Conservation (phyloP, 2,113 vertebrate species). For the Nothoprocta pentlandii region DNA sequence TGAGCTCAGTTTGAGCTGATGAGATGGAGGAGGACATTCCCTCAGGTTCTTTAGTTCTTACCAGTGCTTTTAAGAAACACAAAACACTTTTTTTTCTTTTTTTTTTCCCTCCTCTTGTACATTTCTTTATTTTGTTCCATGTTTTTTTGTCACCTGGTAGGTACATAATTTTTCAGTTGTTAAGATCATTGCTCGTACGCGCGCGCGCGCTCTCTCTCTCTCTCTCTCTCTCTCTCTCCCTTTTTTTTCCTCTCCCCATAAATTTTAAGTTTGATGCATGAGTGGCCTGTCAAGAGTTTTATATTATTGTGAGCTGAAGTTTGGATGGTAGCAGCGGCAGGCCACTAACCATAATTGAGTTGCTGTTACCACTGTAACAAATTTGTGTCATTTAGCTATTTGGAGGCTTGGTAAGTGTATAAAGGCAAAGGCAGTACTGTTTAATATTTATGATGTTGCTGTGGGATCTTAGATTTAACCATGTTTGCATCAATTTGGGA, state of each 20-base stretch:
- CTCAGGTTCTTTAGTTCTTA: neutral
- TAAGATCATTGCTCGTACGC: constrained; percentile 30
- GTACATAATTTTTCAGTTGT: constrained; percentile 9
- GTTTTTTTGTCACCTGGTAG: neutral
- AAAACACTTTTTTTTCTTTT: neutral
- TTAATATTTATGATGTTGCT: constrained; percentile 45
- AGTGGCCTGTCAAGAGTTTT: constrained; percentile 63
- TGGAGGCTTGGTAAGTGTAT: constrained; percentile 60
- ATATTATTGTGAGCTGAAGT: constrained; percentile 49
- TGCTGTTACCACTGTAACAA: constrained; percentile 66
- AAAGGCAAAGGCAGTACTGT: constrained; percentile 38
- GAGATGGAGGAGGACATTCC: neutral
- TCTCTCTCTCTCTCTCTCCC: neutral
- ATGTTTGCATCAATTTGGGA: constrained; percentile 33
- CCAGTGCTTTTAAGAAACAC: neutral
- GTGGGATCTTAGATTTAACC: constrained; percentile 38
- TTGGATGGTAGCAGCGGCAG: constrained; percentile 60
- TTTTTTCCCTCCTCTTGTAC: neutral
- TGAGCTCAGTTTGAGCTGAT: neutral
- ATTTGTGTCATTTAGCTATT: constrained; percentile 67
- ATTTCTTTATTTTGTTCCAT: neutral
- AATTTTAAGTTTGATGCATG: constrained; percentile 54
- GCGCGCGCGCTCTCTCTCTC: too few relatives aligned
- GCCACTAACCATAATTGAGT: constrained; percentile 70
- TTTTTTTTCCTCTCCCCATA: neutral